Base-by-base conservation (phyloP, 1,140 invertebrate genomes). In the Tetragnatha versicolor region DNA sequence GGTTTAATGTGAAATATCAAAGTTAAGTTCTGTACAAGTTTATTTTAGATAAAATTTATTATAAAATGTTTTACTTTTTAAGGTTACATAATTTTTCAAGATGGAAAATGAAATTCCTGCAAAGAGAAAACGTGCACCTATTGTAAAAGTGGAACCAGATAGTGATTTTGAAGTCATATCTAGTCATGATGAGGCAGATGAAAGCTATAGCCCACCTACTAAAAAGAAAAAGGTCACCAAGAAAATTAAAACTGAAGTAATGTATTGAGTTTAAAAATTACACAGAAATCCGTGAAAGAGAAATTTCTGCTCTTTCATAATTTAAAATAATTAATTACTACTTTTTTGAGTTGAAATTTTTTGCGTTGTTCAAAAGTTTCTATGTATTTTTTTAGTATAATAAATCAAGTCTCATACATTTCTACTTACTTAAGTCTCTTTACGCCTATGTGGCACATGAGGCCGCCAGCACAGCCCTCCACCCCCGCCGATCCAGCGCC, bases 211-310 rank as follows among this genome's bases (percentile, higher is more conserved):
- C 6, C 65, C 65, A 10, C 3, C 29, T 31, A 25, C 65, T 33
- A 49, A 68, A 25, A 68, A 49, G 29, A 68, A 29, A 49, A 68
- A 68, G 35, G n/a, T n/a, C n/a, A n/a, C n/a, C n/a, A n/a, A n/a
- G n/a, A n/a, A n/a, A n/a, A n/a, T n/a, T n/a, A n/a, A n/a, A n/a
- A 31, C 45, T 17, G 27, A 29, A 17, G 4, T 12, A 31, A n/a
- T n/a, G 9, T 25, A 20, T 51, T 33, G 33, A 55, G 25, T 2
- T 47, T 2, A 47, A 47, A 47, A 20, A 3, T 47, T 12, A 20
- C 2, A 47, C 20, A 3, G 42, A 20, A 20, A 2, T 47, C 42
- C 20, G 12, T 47, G n/a, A n/a, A n/a, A n/a, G n/a, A n/a, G n/a
- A n/a, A n/a, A n/a, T n/a, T n/a, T n/a, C n/a, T n/a, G n/a, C n/a